Evolutionary conservation across 2,888 invertebrate genomes (phyloP).

Genomic region (Heteromyza rotundicornis): DNA sequence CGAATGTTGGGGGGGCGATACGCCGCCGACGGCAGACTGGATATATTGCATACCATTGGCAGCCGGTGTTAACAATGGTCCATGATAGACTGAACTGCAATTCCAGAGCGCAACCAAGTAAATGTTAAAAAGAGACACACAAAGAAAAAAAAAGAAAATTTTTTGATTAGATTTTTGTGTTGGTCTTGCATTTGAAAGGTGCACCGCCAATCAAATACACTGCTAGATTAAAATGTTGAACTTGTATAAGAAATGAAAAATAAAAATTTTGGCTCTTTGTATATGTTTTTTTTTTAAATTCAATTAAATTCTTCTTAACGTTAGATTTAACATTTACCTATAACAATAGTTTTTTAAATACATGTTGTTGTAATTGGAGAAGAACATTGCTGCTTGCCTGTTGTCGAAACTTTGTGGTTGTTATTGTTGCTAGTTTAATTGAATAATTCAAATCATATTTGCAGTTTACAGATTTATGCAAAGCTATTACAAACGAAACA

Average conservation of each 20-base stretch:
- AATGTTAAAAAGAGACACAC: background rate
- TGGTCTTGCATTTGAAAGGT: background rate
- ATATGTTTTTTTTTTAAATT: too few species aligned
- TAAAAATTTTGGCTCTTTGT: too few species aligned
- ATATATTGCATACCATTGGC: conserved; percentile 57
- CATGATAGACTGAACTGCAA: conserved; percentile 58
- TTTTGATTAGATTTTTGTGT: too few species aligned
- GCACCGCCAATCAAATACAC: background rate
- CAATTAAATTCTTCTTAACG: too few species aligned
- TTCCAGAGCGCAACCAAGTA: too few species aligned
- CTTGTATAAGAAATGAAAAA: too few species aligned
- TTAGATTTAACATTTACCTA: conserved; percentile 41
- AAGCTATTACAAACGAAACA: too few species aligned
- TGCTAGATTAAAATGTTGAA: too few species aligned
- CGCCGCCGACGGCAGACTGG: conserved; percentile 39
- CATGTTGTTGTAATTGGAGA: conserved; percentile 57
- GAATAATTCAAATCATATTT: background rate
- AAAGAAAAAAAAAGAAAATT: background rate
- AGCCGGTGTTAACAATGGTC: conserved; percentile 55
- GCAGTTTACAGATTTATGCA: too few species aligned
- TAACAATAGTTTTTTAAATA: conserved; percentile 57
- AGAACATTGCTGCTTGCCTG: conserved; percentile 47
- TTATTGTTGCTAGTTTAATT: background rate
- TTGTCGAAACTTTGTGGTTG: too few species aligned
- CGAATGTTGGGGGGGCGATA: conserved; percentile 33